Evolutionary conservation across 2,797 vertebrate species (phyloP).

Genomic region (Rhinoraja longicauda): DNA sequence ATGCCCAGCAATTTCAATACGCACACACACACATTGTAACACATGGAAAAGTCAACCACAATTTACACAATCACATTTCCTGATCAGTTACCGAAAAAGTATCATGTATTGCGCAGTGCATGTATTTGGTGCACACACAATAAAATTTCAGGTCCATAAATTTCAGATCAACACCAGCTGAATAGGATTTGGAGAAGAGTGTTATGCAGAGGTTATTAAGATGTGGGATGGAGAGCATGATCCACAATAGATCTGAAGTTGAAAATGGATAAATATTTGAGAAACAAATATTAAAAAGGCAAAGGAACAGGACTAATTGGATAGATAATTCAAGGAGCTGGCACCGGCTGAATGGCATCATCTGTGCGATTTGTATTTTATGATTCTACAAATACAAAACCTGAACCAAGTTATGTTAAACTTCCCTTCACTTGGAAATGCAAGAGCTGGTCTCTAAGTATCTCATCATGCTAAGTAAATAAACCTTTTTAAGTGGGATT

Average conservation of each 20-base stretch:
- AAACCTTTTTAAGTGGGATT: conserved; percentile 2
- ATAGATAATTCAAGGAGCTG: background rate
- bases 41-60: no score
- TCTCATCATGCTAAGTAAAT: conserved; percentile 4
- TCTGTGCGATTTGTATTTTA: conserved; percentile 1
- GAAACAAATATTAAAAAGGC: background rate
- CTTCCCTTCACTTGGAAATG: background rate
- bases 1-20: no score
- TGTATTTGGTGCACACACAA: no score
- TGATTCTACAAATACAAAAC: conserved; percentile 18
- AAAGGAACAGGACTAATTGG: background rate
- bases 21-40: no score
- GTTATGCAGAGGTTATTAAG: background rate
- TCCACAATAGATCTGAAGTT: background rate
- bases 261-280: background rate
- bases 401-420: background rate
- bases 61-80: no score
- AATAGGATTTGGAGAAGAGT: background rate
- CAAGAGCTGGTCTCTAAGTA: background rate
- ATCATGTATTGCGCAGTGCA: no score
- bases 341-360: background rate
- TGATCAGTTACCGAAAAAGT: no score
- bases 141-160: background rate
- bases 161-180: background rate
- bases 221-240: background rate